Percentiles rank a stretch among this genome's conserved stretches.
These are phyloP conservation scores for Crossocerus cetratus DNA, from an alignment of 2,888 invertebrate species.

Conservation along the genomic window DNA sequence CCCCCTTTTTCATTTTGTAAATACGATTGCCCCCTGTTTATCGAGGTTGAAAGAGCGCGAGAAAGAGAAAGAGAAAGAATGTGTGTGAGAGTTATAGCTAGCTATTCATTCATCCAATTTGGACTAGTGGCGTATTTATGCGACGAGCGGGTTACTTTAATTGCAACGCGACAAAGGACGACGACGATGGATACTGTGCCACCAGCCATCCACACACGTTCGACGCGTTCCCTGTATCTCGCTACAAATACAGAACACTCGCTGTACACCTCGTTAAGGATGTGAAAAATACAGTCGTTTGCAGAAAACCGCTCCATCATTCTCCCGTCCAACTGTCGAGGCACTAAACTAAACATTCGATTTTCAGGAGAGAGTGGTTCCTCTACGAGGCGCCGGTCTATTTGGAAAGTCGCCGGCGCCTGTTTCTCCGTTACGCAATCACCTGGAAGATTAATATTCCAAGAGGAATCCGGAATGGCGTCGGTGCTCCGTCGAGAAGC, in stretches of 20 bases:
- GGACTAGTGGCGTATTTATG: neutral
- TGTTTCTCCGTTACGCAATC: neutral
- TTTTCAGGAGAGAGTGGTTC: no score
- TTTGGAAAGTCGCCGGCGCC: neutral
- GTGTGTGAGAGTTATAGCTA: no score
- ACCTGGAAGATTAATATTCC: no score
- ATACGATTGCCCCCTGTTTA: no score
- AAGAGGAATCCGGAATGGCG: no score
- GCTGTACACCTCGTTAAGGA: slow-evolving; percentile 51
- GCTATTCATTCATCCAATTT: no score
- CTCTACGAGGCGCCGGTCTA: neutral
- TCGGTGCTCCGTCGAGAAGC: no score
- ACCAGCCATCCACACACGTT: slow-evolving; percentile 26
- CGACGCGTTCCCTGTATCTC: slow-evolving; percentile 34
- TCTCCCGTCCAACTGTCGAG: neutral
- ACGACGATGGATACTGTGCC: slow-evolving; percentile 14
- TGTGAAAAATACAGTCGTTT: slow-evolving; percentile 53
- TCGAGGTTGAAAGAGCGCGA: slow-evolving; percentile 11
- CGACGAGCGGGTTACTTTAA: slow-evolving; percentile 11
- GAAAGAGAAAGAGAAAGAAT: slow-evolving; percentile 17
- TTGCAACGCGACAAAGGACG: slow-evolving; percentile 15
- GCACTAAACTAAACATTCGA: no score
- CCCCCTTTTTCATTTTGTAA: no score
- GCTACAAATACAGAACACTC: slow-evolving; percentile 22
- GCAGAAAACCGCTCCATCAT: slow-evolving; percentile 34